phyloP scores from a whole-genome alignment of 2,888 invertebrate species.

The Cerceris rybyensis region DNA sequence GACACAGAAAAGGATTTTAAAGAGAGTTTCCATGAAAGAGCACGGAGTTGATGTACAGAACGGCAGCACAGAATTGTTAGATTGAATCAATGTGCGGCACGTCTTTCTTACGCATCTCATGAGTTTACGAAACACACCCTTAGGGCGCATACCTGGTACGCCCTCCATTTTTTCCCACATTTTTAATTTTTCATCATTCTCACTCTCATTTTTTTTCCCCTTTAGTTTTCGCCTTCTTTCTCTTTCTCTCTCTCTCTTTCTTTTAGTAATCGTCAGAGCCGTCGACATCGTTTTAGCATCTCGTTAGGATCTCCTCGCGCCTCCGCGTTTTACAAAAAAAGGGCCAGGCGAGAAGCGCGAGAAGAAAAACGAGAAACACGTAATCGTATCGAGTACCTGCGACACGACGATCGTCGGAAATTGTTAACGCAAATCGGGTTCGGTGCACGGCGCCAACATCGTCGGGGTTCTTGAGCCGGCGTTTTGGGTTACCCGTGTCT shows the following conservation, averaged over 20 bases:
- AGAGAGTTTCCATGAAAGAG: too few species aligned
- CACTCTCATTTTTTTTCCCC: not conserved
- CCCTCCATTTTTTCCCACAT: constrained; percentile 5
- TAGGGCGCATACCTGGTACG: constrained; percentile 18
- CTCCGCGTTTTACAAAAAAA: constrained; percentile 73
- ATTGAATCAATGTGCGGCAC: not conserved
- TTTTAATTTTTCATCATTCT: constrained; percentile 4
- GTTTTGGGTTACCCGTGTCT: constrained; percentile 77
- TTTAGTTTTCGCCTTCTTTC: not conserved
- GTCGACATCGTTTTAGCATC: constrained; percentile 23
- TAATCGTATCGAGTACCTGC: constrained; percentile 25
- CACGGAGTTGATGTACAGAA: too few species aligned
- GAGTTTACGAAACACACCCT: constrained; percentile 19
- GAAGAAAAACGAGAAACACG: constrained; percentile 40
- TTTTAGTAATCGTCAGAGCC: constrained; percentile 7
- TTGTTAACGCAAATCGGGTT: constrained; percentile 37
- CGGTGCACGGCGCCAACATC: constrained; percentile 69
- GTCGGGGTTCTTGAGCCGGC: constrained; percentile 75
- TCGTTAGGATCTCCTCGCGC: constrained; percentile 61
- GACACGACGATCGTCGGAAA: constrained; percentile 37
- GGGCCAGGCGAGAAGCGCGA: constrained; percentile 66
- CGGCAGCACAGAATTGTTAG: not conserved
- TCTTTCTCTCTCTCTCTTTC: not conserved
- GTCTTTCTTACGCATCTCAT: constrained; percentile 38
- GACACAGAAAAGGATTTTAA: too few species aligned